Evolutionary conservation across 2,797 vertebrate species (phyloP).

Genomic region (Cephalopachus bancanus): DNA sequence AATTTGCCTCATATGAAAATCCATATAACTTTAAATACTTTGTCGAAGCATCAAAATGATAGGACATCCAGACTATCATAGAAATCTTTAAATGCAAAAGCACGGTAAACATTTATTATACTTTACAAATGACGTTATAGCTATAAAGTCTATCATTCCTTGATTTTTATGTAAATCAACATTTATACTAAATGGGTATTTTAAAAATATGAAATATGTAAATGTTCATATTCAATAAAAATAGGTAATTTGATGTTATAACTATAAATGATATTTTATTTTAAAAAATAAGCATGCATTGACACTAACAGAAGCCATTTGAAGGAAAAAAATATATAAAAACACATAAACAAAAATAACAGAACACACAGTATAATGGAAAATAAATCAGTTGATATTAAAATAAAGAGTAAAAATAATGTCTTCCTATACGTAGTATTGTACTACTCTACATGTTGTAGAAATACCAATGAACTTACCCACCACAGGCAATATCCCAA

Average conservation of each 20-base stretch:
- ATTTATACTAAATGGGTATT: constrained; percentile 81
- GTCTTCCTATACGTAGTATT: constrained; percentile 51
- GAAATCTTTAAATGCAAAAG: constrained; percentile 41
- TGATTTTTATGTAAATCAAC: constrained; percentile 32
- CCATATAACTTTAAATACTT: not conserved
- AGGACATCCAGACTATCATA: not conserved
- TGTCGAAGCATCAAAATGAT: constrained; percentile 26
- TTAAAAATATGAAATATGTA: constrained; percentile 83
- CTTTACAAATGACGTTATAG: constrained; percentile 1
- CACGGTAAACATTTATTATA: constrained; percentile 38
- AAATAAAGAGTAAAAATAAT: constrained; percentile 74
- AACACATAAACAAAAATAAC: constrained; percentile 72
- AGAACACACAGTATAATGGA: constrained; percentile 68
- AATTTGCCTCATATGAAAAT: constrained; percentile 23
- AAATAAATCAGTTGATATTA: constrained; percentile 59
- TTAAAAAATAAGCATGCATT: constrained; percentile 73
- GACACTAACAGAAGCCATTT: constrained; percentile 69
- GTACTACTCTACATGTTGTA: constrained; percentile 85
- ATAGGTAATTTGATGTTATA: constrained; percentile 71
- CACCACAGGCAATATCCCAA: constrained; percentile 88
- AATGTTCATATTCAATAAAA: constrained; percentile 78
- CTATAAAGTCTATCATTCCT: constrained; percentile 24
- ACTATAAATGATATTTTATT: constrained; percentile 77
- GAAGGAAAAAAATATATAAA: constrained; percentile 63
- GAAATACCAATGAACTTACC: constrained; percentile 90